Base-by-base conservation (phyloP, 1,140 invertebrate genomes). In the Condylostylus longicornis region DNA sequence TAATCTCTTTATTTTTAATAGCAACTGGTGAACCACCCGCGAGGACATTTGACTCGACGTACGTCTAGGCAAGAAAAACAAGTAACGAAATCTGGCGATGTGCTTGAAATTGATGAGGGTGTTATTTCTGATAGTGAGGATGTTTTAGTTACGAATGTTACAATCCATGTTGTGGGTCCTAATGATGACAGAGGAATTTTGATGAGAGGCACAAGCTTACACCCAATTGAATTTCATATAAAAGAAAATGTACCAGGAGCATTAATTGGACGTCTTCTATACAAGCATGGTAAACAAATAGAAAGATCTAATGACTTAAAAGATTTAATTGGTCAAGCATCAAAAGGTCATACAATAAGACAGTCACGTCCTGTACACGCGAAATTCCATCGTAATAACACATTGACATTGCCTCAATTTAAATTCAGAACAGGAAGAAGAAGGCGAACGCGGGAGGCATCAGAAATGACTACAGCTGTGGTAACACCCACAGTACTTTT, bases 111-210 rank as follows among this genome's bases (percentile, higher is more conserved):
- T n/a, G 41, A 42, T 18, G 36, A 42, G 18, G 41, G 40, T n/a
- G 28, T 41, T 21, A 21, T 41, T 4, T 27, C 40, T 5, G 31
- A 74, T 33, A 62, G 66, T 12, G 73, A 79, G 28, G 48, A 76
- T 2, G 72, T 72, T 5, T 65, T 85, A 10, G 68, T 79, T 8
- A 85, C 82, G 3, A 87, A 86, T 48, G 73, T 85, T 1, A 84
- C 81, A 3, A 74, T 88, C 21, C 81, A 85, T 46, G 75, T 88
- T 12, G 82, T 86, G 0, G 76, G 78, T 51, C 75, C 77, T 0
- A 70, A 79, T 35, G 74, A 79, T 42, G 66, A 76, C 38, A 67
- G 68, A 54, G 71, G 72, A 29, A 43, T 38, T 34, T 37, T 46
- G 58, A 67, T 43, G 55, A 79, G 72, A 49, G 73, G 72, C 44